Evolutionary conservation across 1,140 invertebrate genomes (phyloP).

Genomic region (Lucilia sericata): DNA sequence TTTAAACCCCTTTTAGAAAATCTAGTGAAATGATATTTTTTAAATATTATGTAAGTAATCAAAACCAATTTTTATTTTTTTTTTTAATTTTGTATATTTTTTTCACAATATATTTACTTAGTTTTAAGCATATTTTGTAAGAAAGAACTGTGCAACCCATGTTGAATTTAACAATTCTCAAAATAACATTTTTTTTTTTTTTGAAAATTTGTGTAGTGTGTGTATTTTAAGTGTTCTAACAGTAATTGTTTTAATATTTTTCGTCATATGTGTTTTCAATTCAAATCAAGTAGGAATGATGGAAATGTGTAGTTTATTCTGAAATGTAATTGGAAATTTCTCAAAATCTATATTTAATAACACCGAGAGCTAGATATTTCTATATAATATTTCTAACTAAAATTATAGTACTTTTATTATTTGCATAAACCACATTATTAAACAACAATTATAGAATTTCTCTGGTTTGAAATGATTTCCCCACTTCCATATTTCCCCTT

Average conservation of each 20-base stretch:
- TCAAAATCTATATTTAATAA: no score
- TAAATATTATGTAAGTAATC: constrained; percentile 31
- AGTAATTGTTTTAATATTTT: no score
- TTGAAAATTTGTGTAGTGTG: not conserved
- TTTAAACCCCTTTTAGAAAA: constrained; percentile 20
- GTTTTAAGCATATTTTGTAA: not conserved
- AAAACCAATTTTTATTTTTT: not conserved
- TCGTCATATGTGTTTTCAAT: no score
- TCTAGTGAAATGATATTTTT: constrained; percentile 42
- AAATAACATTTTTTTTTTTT: no score
- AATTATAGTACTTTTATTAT: no score
- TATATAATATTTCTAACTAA: no score
- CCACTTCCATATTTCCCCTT: not conserved
- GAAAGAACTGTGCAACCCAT: not conserved
- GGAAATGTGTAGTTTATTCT: no score
- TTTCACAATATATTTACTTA: not conserved
- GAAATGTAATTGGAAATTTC: no score
- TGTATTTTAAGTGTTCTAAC: no score
- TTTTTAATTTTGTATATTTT: not conserved
- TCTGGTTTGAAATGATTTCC: not conserved
- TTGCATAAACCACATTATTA: no score
- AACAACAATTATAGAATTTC: not conserved
- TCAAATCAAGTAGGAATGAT: no score
- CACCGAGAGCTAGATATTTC: no score
- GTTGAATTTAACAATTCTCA: not conserved